These are phyloP conservation scores for Drosophila repleta DNA, from an alignment of 1,140 invertebrate species.

Conservation along the genomic window DNA sequence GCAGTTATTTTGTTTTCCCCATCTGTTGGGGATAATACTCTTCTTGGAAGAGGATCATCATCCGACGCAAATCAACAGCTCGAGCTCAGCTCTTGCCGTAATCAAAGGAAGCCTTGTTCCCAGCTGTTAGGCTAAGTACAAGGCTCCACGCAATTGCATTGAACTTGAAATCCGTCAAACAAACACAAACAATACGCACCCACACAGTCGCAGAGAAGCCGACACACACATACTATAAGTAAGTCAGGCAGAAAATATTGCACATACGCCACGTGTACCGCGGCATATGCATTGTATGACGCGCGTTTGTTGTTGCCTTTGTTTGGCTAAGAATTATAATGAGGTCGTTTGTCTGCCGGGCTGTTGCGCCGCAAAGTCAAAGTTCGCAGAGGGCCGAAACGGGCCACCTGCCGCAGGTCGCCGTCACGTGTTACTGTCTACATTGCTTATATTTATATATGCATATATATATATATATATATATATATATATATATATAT, in stretches of 20 bases:
- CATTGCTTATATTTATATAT: background rate
- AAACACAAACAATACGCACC: slow-evolving; percentile 17
- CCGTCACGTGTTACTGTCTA: slow-evolving; percentile 53
- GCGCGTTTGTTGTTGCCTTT: slow-evolving; percentile 23
- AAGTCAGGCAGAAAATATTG: slow-evolving; percentile 42
- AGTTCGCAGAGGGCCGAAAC: slow-evolving; percentile 29
- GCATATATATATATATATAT: no score
- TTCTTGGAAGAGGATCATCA: background rate
- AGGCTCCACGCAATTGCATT: slow-evolving; percentile 30
- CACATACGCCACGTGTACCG: slow-evolving; percentile 58
- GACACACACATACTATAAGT: background rate
- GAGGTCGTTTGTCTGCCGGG: slow-evolving; percentile 38
- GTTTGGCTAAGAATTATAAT: slow-evolving; percentile 37
- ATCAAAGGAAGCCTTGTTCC: slow-evolving; percentile 26
- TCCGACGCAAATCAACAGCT: slow-evolving; percentile 27
- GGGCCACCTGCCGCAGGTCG: slow-evolving; percentile 26
- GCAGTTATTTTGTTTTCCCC: background rate
- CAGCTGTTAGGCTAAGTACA: slow-evolving; percentile 14
- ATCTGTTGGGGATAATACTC: background rate
- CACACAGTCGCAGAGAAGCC: background rate
- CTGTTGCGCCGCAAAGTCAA: slow-evolving; percentile 39
- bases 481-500: no score
- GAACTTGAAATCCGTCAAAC: slow-evolving; percentile 44
- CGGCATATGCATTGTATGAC: slow-evolving; percentile 25
- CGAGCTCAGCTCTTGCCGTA: slow-evolving; percentile 16